Conservation (phyloP, 2,113 vertebrate genomes). For the Epinephelus moara region DNA sequence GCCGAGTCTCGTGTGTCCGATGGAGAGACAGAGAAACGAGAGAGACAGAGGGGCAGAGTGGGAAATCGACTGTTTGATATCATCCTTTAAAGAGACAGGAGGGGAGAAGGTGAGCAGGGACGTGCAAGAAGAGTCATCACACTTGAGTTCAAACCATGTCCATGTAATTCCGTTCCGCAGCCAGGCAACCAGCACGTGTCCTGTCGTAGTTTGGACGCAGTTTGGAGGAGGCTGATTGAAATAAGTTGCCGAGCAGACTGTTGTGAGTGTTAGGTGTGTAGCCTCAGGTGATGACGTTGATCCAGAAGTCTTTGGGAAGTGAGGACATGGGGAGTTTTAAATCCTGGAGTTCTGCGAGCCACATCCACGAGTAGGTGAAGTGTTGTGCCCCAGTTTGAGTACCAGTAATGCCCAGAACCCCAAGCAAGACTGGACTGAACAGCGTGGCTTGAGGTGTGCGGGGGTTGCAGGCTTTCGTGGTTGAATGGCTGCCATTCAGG, state of each 20-base stretch:
- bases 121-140: slow-evolving; percentile 60
- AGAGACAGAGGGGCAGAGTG: neutral
- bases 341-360: slow-evolving; percentile 4
- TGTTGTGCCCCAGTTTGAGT: neutral
- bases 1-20: slow-evolving; percentile 28
- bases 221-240: neutral
- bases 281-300: slow-evolving; percentile 13
- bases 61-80: slow-evolving; percentile 7
- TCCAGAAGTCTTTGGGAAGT: slow-evolving; percentile 19
- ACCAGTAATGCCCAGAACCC: slow-evolving; percentile 33
- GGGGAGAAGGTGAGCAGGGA: slow-evolving; percentile 34
- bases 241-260: neutral
- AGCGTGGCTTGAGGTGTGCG: slow-evolving; percentile 8
- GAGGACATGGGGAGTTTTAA: neutral
- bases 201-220: slow-evolving; percentile 1
- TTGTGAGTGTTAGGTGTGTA: neutral
- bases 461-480: slow-evolving; percentile 33
- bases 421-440: slow-evolving; percentile 12
- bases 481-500: slow-evolving; percentile 27
- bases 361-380: neutral
- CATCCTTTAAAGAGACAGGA: slow-evolving; percentile 17
- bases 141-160: slow-evolving; percentile 23
- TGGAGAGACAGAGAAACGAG: slow-evolving; percentile 3
- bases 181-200: neutral
- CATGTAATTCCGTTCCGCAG: slow-evolving; percentile 23